Evolutionary conservation across 2,797 vertebrate genomes (phyloP).

Genomic region (Chelon labrosus): DNA sequence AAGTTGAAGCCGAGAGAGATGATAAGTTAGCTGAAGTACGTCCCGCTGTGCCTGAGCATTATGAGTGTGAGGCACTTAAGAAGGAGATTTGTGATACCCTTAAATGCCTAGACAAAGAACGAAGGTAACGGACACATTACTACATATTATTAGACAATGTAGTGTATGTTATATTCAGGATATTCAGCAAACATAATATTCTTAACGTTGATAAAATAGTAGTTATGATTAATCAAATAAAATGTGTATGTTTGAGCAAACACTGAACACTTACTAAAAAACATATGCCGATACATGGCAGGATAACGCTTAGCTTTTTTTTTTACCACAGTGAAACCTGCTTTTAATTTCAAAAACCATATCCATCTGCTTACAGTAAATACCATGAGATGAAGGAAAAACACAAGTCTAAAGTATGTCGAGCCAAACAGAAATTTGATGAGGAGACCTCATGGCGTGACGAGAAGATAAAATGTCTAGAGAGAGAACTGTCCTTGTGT

Average conservation of each 20-base stretch:
- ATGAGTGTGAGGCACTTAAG: conserved; percentile 82
- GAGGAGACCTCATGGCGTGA: conserved; percentile 83
- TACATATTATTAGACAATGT: neutral
- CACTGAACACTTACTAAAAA: neutral
- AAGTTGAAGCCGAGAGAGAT: no score
- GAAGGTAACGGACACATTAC: conserved; percentile 78
- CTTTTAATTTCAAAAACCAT: conserved; percentile 11
- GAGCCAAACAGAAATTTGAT: conserved; percentile 82
- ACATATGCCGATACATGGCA: no score
- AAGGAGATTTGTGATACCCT: no score
- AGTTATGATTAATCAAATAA: neutral
- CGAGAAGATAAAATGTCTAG: conserved; percentile 83
- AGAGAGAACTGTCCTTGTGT: conserved; percentile 80
- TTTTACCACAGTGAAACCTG: neutral
- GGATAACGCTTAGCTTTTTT: neutral
- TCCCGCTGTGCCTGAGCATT: no score
- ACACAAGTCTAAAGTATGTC: conserved; percentile 84
- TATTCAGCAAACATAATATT: neutral
- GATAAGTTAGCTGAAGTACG: no score
- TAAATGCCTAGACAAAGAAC: conserved; percentile 81
- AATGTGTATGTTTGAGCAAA: neutral
- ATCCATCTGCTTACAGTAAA: conserved; percentile 77
- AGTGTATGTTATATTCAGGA: neutral
- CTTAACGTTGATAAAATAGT: neutral
- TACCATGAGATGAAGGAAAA: conserved; percentile 82